Percentiles rank a stretch among this genome's conserved stretches.
Conservation (phyloP, 1,140 invertebrate genomes). For the Heterodera carotae region DNA sequence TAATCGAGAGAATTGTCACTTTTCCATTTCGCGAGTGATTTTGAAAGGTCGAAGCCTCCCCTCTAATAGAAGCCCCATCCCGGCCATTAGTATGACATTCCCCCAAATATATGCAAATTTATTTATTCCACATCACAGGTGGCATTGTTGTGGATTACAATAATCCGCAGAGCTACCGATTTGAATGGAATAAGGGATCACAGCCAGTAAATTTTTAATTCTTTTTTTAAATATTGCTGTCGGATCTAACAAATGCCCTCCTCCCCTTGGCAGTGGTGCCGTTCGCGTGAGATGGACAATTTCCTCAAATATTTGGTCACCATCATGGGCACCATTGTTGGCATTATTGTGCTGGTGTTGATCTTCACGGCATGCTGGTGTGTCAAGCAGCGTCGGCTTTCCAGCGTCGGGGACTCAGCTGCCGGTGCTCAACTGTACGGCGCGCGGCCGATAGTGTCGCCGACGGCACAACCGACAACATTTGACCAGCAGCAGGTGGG, state of each 20-base stretch:
- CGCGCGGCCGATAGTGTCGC: background rate
- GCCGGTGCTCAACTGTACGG: background rate
- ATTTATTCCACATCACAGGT: constrained; percentile 43
- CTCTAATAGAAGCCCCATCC: too few relatives aligned
- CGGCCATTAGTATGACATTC: background rate
- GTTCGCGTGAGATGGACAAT: constrained; percentile 64
- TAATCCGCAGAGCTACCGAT: constrained; percentile 60
- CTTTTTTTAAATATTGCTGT: too few relatives aligned
- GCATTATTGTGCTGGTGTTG: constrained; percentile 47
- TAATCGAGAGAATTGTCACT: too few relatives aligned
- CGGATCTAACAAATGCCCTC: constrained; percentile 7
- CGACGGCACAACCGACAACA: background rate
- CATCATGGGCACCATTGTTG: constrained; percentile 43
- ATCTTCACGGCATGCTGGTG: constrained; percentile 52
- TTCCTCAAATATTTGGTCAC: constrained; percentile 62
- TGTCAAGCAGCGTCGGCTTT: constrained; percentile 43
- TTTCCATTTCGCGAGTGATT: too few relatives aligned
- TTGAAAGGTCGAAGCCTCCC: too few relatives aligned
- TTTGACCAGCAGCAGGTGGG: background rate
- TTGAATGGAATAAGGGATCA: constrained; percentile 64
- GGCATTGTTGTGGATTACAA: constrained; percentile 63
- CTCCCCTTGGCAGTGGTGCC: constrained; percentile 44
- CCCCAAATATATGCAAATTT: background rate
- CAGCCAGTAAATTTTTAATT: constrained; percentile 37
- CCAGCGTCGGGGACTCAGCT: background rate